A percentile compares a stretch with the other conserved stretches of the same genome.
Conservation (phyloP, 2,888 invertebrate species). For the Cylindroiulus punctatus region DNA sequence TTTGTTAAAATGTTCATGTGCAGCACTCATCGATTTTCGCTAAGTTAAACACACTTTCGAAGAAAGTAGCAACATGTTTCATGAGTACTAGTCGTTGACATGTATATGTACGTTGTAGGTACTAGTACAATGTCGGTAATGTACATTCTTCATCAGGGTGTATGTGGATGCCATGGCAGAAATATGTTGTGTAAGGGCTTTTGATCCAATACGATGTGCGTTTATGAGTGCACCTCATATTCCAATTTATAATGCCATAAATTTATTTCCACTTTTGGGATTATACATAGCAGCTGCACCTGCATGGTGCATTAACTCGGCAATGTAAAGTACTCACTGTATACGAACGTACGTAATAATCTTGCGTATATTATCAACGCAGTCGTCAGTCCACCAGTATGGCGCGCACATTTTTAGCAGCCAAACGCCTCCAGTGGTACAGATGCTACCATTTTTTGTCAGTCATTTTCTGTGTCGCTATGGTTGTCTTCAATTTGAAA, state of each 20-base stretch:
- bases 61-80: too few species aligned
- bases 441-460: conserved; percentile 38
- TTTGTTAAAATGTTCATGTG: too few species aligned
- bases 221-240: background rate
- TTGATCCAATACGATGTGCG: background rate
- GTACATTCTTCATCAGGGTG: too few species aligned
- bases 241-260: background rate
- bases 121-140: too few species aligned
- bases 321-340: background rate
- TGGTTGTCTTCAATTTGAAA: conserved; percentile 46
- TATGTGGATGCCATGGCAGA: too few species aligned
- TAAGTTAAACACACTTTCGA: too few species aligned
- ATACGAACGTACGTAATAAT: background rate
- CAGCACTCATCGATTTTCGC: too few species aligned
- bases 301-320: conserved; percentile 9
- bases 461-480: background rate
- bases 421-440: background rate
- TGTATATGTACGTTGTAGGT: too few species aligned
- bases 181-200: background rate
- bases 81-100: too few species aligned
- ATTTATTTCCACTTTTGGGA: background rate
- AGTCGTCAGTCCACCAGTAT: background rate
- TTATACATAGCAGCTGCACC: background rate
- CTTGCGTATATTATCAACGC: background rate
- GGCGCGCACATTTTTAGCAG: background rate